These are phyloP conservation scores for Jaculus jaculus DNA, from an alignment of 2,113 vertebrate species.

Conservation along the genomic window DNA sequence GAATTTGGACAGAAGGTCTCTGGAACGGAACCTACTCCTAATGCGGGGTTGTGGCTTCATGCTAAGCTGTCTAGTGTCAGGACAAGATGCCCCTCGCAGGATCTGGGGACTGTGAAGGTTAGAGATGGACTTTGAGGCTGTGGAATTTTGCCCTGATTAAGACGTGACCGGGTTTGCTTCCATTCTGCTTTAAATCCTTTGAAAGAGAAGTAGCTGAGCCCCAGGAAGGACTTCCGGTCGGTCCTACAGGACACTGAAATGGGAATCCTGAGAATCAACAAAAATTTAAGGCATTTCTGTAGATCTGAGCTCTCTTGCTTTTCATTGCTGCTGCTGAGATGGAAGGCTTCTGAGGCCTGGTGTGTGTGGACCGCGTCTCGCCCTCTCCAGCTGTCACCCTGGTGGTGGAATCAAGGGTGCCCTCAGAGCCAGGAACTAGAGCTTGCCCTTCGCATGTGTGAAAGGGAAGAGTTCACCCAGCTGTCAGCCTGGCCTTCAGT, in stretches of 20 bases:
- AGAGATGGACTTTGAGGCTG: not conserved
- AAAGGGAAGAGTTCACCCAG: not conserved
- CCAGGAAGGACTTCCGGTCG: not conserved
- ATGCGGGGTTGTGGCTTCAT: accelerated
- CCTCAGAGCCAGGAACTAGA: not conserved
- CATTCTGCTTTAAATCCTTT: not conserved
- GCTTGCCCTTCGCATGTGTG: not conserved
- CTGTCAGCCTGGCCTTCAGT: accelerated
- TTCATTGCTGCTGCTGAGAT: not conserved
- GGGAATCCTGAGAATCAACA: not conserved
- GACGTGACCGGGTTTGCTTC: not conserved
- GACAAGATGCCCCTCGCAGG: not conserved
- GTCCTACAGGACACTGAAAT: not conserved
- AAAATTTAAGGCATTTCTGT: not conserved
- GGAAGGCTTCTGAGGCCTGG: not conserved
- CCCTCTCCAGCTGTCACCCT: not conserved
- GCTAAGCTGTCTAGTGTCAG: not conserved
- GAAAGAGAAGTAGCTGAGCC: not conserved
- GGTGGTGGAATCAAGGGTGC: not conserved
- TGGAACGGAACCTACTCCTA: not conserved
- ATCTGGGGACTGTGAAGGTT: not conserved
- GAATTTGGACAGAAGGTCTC: constrained; percentile 32
- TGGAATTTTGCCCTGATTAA: not conserved
- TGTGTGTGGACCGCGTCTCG: not conserved
- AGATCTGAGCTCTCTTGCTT: not conserved